Evolutionary conservation across 1,140 invertebrate genomes (phyloP).

Genomic region (Drosophila mauritiana): DNA sequence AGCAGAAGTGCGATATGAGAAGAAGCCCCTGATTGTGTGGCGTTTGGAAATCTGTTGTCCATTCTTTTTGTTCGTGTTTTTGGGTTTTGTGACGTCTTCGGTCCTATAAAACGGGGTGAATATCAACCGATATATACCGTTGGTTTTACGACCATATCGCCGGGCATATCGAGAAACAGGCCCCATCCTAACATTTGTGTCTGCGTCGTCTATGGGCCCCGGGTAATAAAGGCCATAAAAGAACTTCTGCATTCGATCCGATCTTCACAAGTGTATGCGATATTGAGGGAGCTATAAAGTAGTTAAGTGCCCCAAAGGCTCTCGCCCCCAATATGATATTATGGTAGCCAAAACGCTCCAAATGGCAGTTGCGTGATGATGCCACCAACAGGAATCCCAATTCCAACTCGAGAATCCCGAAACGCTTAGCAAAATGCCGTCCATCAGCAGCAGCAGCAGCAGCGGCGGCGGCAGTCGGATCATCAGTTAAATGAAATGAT

Average conservation of each 20-base stretch:
- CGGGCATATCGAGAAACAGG: constrained; percentile 7
- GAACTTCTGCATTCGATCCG: constrained; percentile 55
- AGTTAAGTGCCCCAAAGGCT: constrained; percentile 70
- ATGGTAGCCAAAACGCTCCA: constrained; percentile 75
- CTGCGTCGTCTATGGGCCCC: constrained; percentile 23
- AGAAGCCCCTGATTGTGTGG: constrained; percentile 54
- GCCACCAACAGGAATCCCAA: constrained; percentile 36
- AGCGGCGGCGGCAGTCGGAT: constrained; percentile 55
- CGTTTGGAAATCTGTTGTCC: constrained; percentile 64
- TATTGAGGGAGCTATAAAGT: constrained; percentile 75
- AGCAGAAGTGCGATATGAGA: constrained; percentile 67
- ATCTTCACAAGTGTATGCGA: constrained; percentile 77
- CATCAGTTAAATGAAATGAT: constrained; percentile 83
- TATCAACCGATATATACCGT: constrained; percentile 40
- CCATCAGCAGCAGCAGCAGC: constrained; percentile 51
- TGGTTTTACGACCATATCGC: constrained; percentile 38
- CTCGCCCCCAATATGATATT: constrained; percentile 44
- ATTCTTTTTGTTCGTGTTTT: constrained; percentile 11
- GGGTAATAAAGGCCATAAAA: constrained; percentile 42
- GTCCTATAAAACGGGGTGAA: constrained; percentile 46
- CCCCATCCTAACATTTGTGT: constrained; percentile 31
- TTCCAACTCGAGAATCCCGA: not conserved
- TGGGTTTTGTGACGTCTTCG: constrained; percentile 39
- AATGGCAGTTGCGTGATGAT: constrained; percentile 72
- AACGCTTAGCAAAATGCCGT: constrained; percentile 43